These are phyloP conservation scores for Thalassophryne amazonica DNA, from an alignment of 2,797 vertebrate species.

Conservation along the genomic window DNA sequence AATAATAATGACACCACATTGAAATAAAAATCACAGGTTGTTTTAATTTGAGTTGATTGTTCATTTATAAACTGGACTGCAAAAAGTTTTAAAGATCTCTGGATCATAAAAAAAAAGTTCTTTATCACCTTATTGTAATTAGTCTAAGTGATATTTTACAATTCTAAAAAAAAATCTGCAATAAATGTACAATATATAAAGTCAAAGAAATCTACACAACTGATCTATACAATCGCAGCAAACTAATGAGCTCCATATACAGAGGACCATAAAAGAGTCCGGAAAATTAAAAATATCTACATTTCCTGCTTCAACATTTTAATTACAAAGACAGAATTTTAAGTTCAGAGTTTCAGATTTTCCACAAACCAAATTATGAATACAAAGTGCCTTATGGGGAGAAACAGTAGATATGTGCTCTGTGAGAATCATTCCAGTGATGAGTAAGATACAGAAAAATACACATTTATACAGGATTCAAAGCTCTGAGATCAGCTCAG, in stretches of 20 bases:
- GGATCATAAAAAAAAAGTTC: conserved; percentile 57
- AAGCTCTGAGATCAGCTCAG: conserved; percentile 20
- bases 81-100: conserved; percentile 55
- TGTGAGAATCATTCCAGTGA: conserved; percentile 28
- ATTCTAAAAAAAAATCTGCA: conserved; percentile 81
- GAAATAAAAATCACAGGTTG: conserved; percentile 44
- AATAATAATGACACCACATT: background rate
- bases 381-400: conserved; percentile 51
- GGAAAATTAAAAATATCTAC: conserved; percentile 62
- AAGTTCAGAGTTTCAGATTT: conserved; percentile 8
- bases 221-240: conserved; percentile 70
- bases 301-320: conserved; percentile 56
- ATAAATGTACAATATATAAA: conserved; percentile 78
- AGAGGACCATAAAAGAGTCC: conserved; percentile 62
- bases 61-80: conserved; percentile 56
- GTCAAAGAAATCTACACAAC: conserved; percentile 73
- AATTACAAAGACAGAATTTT: conserved; percentile 44
- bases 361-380: conserved; percentile 37
- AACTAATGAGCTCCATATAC: conserved; percentile 31
- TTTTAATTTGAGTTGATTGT: conserved; percentile 57
- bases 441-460: conserved; percentile 52
- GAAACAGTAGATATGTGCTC: conserved; percentile 24
- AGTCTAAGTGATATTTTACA: conserved; percentile 84
- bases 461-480: conserved; percentile 24
- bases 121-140: conserved; percentile 53